Evolutionary conservation across 2,113 vertebrate genomes (phyloP).

Genomic region (Brachionichthys hirsutus): DNA sequence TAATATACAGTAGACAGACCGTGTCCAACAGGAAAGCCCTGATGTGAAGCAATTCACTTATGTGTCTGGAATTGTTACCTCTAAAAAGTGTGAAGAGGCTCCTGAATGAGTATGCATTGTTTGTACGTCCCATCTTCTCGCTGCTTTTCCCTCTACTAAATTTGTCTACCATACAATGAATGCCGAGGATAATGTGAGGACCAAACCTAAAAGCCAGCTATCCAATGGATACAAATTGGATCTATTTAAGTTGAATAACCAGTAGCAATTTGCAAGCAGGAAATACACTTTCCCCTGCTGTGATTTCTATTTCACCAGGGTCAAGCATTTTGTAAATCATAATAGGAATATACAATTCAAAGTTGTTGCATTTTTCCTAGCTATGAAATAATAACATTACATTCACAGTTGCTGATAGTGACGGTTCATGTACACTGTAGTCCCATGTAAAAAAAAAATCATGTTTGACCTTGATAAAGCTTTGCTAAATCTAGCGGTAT

Average conservation of each 20-base stretch:
- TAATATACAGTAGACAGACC: too few relatives aligned
- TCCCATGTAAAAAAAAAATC: too few relatives aligned
- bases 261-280: background rate
- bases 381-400: background rate
- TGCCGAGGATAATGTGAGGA: background rate
- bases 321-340: background rate
- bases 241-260: slow-evolving; percentile 14
- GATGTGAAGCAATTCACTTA: too few relatives aligned
- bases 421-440: too few relatives aligned
- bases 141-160: background rate
- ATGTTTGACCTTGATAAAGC: background rate
- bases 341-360: background rate
- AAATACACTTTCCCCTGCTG: background rate
- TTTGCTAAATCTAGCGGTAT: background rate
- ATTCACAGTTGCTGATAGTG: background rate
- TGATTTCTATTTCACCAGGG: background rate
- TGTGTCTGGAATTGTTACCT: background rate
- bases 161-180: slow-evolving; percentile 14
- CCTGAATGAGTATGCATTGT: background rate
- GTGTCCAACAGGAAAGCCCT: too few relatives aligned
- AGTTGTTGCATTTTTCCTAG: background rate
- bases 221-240: background rate
- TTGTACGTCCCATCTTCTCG: background rate
- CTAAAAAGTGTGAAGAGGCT: background rate
- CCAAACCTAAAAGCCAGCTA: slow-evolving; percentile 11